Conservation (phyloP, 2,888 invertebrate genomes). For the Mythimna pallens region DNA sequence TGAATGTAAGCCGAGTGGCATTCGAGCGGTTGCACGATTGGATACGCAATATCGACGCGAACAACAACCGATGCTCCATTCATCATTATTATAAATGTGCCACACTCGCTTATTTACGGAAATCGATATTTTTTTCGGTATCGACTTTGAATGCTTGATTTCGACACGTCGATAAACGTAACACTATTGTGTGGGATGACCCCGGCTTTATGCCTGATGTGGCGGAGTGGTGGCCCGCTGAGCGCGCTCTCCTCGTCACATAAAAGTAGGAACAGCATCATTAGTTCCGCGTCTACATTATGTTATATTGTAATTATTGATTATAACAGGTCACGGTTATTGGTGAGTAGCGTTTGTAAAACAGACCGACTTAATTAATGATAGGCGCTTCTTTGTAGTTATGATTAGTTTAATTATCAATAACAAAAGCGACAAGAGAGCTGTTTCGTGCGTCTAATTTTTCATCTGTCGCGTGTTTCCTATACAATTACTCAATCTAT, state of each 20-base stretch:
- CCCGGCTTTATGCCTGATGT: slow-evolving; percentile 78
- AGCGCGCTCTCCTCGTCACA: slow-evolving; percentile 78
- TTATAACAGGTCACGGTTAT: slow-evolving; percentile 87
- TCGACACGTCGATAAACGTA: slow-evolving; percentile 89
- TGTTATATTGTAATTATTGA: slow-evolving; percentile 88
- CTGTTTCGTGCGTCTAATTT: slow-evolving; percentile 73
- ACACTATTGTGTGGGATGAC: slow-evolving; percentile 87
- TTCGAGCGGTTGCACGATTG: slow-evolving; percentile 85
- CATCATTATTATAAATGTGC: slow-evolving; percentile 91
- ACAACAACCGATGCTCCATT: slow-evolving; percentile 87
- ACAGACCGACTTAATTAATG: slow-evolving; percentile 83
- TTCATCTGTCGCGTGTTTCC: slow-evolving; percentile 72
- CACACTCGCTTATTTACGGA: slow-evolving; percentile 91
- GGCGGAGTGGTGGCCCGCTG: slow-evolving; percentile 76
- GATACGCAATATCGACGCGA: slow-evolving; percentile 87
- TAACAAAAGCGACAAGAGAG: slow-evolving; percentile 76
- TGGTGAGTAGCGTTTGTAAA: slow-evolving; percentile 78
- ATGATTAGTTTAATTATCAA: slow-evolving; percentile 79
- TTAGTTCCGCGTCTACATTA: slow-evolving; percentile 86
- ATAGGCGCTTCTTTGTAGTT: slow-evolving; percentile 71
- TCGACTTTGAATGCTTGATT: slow-evolving; percentile 86
- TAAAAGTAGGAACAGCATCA: slow-evolving; percentile 77
- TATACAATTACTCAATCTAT: slow-evolving; percentile 69
- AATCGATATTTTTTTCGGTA: slow-evolving; percentile 91
- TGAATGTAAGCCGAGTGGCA: slow-evolving; percentile 79